phyloP scores from a whole-genome alignment of 1,140 invertebrate genomes.

The Drosophila pruinosa region DNA sequence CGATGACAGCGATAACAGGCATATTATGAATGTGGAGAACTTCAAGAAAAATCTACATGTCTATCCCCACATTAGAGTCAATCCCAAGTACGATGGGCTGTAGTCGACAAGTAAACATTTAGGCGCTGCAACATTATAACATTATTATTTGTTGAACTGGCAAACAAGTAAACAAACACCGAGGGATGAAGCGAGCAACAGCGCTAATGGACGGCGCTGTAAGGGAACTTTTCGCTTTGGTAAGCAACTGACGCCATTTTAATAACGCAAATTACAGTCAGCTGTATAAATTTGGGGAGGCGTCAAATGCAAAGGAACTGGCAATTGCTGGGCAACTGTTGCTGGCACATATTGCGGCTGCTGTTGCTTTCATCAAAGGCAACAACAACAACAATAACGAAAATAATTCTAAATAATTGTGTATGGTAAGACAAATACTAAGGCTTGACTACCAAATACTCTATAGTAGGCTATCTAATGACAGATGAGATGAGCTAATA shows the following conservation, averaged over 20 bases:
- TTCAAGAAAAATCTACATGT: slow-evolving; percentile 74
- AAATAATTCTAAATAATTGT: slow-evolving; percentile 46
- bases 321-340: slow-evolving; percentile 56
- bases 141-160: not conserved
- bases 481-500: not conserved
- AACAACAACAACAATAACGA: not conserved
- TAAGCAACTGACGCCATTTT: slow-evolving; percentile 76
- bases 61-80: slow-evolving; percentile 71
- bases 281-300: slow-evolving; percentile 70
- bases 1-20: slow-evolving; percentile 29
- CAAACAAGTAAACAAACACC: not conserved
- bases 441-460: slow-evolving; percentile 4
- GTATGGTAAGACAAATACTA: not conserved
- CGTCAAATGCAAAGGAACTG: not conserved
- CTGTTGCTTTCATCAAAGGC: slow-evolving; percentile 37
- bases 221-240: slow-evolving; percentile 60
- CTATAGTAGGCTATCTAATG: not conserved
- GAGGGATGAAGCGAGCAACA: not conserved
- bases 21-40: slow-evolving; percentile 57
- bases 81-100: slow-evolving; percentile 26
- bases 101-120: not conserved
- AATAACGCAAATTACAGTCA: slow-evolving; percentile 75
- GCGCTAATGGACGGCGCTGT: not conserved
- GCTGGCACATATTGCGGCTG: slow-evolving; percentile 63
- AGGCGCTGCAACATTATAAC: not conserved